These are phyloP conservation scores for Micrasema longulum DNA, from an alignment of 1,140 invertebrate species.

Conservation along the genomic window DNA sequence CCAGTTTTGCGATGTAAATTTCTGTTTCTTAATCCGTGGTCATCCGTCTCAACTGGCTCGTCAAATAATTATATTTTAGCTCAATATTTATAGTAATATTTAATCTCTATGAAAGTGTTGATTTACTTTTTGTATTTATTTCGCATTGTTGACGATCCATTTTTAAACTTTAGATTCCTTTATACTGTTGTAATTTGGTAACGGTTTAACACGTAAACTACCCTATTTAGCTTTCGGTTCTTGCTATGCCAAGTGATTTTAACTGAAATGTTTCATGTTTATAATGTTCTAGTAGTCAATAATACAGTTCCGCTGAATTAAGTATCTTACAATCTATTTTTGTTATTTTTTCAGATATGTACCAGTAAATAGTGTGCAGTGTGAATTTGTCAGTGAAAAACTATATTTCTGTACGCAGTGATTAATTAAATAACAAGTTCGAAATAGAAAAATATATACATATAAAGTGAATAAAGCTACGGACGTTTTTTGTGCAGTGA, in stretches of 20 bases:
- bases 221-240: constrained; percentile 37
- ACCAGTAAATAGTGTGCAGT: constrained; percentile 38
- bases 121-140: no score
- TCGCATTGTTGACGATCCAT: constrained; percentile 32
- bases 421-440: not conserved
- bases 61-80: not conserved
- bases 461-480: constrained; percentile 37
- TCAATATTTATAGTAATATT: no score
- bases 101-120: no score
- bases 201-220: constrained; percentile 41
- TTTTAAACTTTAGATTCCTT: constrained; percentile 15
- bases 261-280: no score
- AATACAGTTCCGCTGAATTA: no score
- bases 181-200: constrained; percentile 26
- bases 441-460: constrained; percentile 11
- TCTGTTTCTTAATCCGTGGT: constrained; percentile 18
- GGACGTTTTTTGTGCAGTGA: constrained; percentile 40
- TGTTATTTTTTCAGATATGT: constrained; percentile 42
- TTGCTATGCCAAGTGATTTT: no score
- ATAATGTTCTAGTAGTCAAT: no score
- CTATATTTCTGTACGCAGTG: constrained; percentile 36
- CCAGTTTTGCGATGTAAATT: constrained; percentile 7
- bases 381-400: constrained; percentile 41
- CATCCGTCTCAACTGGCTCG: constrained; percentile 14
- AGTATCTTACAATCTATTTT: no score